phyloP scores from a whole-genome alignment of 2,797 vertebrate species.

The Aselliscus stoliczkanus region DNA sequence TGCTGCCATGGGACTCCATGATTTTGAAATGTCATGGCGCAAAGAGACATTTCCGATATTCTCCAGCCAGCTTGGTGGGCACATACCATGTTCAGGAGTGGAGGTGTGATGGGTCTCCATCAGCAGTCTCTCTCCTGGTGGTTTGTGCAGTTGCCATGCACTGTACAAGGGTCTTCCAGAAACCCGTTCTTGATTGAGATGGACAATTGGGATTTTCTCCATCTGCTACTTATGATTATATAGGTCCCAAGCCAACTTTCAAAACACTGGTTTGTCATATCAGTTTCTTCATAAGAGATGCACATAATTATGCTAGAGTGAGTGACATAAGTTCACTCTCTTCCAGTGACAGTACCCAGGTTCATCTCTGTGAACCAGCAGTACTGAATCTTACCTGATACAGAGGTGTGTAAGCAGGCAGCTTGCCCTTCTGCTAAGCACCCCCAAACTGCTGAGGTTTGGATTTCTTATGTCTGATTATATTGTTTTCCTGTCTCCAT shows the following conservation, averaged over 20 bases:
- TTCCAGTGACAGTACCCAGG: not conserved
- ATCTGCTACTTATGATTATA: not conserved
- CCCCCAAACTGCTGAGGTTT: not conserved
- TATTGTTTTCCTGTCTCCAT: not conserved
- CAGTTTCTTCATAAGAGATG: not conserved
- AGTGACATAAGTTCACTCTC: not conserved
- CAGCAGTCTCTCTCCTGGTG: not conserved
- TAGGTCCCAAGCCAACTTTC: not conserved
- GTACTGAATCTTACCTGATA: accelerated
- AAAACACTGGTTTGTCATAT: not conserved
- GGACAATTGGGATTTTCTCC: not conserved
- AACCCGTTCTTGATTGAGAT: not conserved
- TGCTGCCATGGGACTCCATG: not conserved
- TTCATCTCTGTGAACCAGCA: not conserved
- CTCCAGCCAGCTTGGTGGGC: not conserved
- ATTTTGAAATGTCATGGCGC: not conserved
- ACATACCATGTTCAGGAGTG: accelerated
- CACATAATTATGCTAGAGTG: not conserved
- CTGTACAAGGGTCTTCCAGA: not conserved
- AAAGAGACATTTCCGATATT: not conserved
- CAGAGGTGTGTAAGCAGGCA: not conserved
- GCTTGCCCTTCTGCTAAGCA: not conserved
- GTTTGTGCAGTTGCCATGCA: not conserved
- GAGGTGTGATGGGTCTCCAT: not conserved
- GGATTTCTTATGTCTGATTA: not conserved